A percentile compares a stretch with the other conserved stretches of the same genome.
These are phyloP conservation scores for Panzeria rudis DNA, from an alignment of 2,888 invertebrate species.

Conservation along the genomic window DNA sequence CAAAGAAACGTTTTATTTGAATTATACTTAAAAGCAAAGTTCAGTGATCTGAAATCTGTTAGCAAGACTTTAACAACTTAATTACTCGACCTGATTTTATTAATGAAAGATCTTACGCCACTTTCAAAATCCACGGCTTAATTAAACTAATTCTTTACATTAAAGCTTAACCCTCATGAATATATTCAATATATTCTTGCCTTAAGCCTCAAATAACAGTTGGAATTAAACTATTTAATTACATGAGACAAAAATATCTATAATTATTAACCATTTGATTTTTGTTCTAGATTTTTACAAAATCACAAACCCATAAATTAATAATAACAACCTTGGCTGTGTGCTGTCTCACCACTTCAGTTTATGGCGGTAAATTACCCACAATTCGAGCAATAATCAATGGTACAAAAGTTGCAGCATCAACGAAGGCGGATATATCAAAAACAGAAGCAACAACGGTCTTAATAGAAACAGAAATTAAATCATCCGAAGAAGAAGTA, in stretches of 20 bases:
- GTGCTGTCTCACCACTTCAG: conserved; percentile 74
- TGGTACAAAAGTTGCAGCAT: conserved; percentile 68
- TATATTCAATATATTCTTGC: no score
- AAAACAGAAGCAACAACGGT: conserved; percentile 13
- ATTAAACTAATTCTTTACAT: no score
- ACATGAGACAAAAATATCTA: not conserved
- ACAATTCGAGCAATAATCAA: conserved; percentile 73
- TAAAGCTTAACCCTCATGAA: no score
- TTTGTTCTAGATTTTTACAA: conserved; percentile 76
- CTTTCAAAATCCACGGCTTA: no score
- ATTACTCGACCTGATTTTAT: not conserved
- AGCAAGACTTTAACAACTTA: not conserved
- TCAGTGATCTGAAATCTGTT: not conserved
- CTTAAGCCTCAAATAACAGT: no score
- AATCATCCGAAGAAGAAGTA: conserved; percentile 57
- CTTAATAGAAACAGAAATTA: conserved; percentile 21
- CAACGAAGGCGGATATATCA: conserved; percentile 51
- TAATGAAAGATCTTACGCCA: no score
- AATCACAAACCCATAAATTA: conserved; percentile 75
- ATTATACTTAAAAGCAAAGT: not conserved
- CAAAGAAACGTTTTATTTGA: not conserved
- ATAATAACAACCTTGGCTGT: conserved; percentile 75
- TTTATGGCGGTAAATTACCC: conserved; percentile 76
- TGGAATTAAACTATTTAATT: not conserved
- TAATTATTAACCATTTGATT: not conserved